phyloP scores from a whole-genome alignment of 1,140 invertebrate species.

The Rhopalosiphum maidis region DNA sequence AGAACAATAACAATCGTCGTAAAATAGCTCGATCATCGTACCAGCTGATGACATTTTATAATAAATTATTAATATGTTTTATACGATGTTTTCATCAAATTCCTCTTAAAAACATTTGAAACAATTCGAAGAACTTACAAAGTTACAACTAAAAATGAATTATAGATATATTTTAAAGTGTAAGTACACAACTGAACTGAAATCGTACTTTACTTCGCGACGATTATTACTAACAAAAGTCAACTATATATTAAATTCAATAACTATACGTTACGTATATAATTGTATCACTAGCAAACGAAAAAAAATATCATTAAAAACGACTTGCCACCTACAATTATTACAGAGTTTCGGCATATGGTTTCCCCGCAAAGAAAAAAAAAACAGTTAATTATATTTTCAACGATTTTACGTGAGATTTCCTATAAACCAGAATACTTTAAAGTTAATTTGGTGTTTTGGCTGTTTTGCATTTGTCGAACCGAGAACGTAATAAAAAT shows the following conservation, averaged over 20 bases:
- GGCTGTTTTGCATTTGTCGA: background rate
- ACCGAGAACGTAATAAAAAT: background rate
- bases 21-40: constrained; percentile 31
- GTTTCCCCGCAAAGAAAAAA: background rate
- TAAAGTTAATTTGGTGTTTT: constrained; percentile 16
- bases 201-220: background rate
- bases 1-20: constrained; percentile 23
- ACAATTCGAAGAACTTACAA: background rate
- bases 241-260: background rate
- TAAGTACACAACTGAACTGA: background rate
- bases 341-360: background rate
- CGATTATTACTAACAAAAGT: background rate
- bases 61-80: background rate
- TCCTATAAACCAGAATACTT: background rate
- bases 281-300: background rate
- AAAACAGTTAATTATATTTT: background rate
- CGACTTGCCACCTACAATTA: background rate
- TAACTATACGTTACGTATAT: background rate
- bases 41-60: background rate
- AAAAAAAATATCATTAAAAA: background rate
- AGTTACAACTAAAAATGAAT: background rate
- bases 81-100: background rate
- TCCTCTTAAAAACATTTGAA: background rate
- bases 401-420: background rate
- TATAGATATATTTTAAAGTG: background rate